Conservation (phyloP, 2,113 vertebrate species). For the Neolamprologus modestus region DNA sequence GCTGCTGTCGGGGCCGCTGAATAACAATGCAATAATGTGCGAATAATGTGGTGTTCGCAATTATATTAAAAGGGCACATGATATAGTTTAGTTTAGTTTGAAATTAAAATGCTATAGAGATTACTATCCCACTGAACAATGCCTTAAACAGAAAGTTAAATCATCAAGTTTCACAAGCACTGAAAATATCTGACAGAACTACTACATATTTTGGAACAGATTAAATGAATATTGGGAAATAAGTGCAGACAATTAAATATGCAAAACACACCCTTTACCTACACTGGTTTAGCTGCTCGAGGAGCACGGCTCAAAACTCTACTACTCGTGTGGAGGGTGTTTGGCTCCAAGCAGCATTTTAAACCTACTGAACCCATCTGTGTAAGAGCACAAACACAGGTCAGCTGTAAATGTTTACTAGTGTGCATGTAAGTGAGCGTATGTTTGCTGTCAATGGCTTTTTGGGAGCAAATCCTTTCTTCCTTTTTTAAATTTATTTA, state of each 20-base stretch:
- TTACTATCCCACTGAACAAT: background rate
- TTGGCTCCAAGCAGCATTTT: background rate
- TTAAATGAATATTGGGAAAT: background rate
- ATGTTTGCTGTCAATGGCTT: background rate
- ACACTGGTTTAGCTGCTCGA: background rate
- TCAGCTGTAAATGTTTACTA: background rate
- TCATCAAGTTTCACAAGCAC: background rate
- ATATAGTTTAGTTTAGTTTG: background rate
- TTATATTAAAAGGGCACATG: background rate
- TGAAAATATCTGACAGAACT: background rate
- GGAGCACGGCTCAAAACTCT: background rate
- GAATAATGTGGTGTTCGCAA: background rate
- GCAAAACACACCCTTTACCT: background rate
- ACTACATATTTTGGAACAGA: background rate
- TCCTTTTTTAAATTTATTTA: background rate
- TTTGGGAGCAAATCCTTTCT: background rate
- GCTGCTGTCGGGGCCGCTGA: background rate
- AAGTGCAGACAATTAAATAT: background rate
- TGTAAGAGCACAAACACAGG: background rate
- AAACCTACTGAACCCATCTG: background rate
- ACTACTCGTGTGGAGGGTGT: background rate
- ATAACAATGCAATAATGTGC: background rate
- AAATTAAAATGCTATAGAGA: background rate
- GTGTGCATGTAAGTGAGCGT: background rate
- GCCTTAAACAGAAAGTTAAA: background rate